These are phyloP conservation scores for Enteromius viviparus DNA, from an alignment of 2,797 vertebrate species.

Conservation along the genomic window DNA sequence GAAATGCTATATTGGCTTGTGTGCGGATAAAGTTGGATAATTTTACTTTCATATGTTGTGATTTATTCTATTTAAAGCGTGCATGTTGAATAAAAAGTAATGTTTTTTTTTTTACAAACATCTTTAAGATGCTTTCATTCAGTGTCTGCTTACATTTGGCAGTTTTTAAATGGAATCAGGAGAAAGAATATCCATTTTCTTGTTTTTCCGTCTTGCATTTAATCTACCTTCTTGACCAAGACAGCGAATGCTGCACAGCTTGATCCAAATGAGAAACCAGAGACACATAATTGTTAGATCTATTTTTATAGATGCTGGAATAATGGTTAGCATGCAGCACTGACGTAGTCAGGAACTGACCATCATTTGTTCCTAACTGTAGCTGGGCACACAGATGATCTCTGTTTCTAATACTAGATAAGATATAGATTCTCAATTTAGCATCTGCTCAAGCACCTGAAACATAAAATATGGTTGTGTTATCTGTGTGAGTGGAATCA, in stretches of 20 bases:
- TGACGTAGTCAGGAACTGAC: not conserved
- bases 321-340: not conserved
- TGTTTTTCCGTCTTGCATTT: not conserved
- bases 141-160: not conserved
- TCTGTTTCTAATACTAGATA: not conserved
- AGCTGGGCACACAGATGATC: not conserved
- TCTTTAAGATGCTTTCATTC: not conserved
- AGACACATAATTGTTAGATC: not conserved
- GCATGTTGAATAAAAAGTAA: not conserved
- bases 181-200: not conserved
- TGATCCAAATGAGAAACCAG: slow-evolving; percentile 1
- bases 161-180: not conserved
- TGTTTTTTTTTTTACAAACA: too few relatives aligned
- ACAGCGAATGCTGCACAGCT: not conserved
- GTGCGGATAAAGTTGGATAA: not conserved
- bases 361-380: not conserved
- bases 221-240: not conserved
- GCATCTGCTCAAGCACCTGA: not conserved
- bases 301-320: slow-evolving; percentile 30
- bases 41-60: not conserved
- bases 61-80: not conserved
- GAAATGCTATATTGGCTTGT: too few relatives aligned
- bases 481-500: not conserved
- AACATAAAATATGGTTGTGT: not conserved
- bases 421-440: not conserved